A percentile compares a stretch with the other conserved stretches of the same genome.
Evolutionary conservation across 2,888 invertebrate genomes (phyloP).

Genomic region (Sphaerophoria taeniata): DNA sequence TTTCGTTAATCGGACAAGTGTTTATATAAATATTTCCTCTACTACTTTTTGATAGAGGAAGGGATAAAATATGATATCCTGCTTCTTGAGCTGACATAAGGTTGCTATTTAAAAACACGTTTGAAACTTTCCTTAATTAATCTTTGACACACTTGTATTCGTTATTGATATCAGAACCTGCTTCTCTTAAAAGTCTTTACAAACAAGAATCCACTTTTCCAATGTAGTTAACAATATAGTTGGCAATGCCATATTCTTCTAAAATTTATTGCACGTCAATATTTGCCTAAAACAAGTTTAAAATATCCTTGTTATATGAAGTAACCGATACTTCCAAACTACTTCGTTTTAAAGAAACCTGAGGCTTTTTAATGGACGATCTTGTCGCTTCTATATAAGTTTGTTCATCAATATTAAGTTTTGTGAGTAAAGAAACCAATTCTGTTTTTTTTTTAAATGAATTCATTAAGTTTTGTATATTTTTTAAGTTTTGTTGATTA

Average conservation of each 20-base stretch:
- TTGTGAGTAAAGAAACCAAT: too few species aligned
- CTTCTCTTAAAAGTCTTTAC: constrained; percentile 75
- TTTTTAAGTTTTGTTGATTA: too few species aligned
- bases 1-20: constrained; percentile 31
- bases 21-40: constrained; percentile 29
- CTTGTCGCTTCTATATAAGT: too few species aligned
- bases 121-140: constrained; percentile 55
- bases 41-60: constrained; percentile 39
- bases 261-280: constrained; percentile 75
- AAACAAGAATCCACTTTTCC: constrained; percentile 76
- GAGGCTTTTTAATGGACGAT: too few species aligned
- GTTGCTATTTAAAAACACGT: constrained; percentile 39
- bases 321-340: too few species aligned
- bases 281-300: constrained; percentile 75
- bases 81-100: constrained; percentile 41
- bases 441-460: too few species aligned
- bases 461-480: too few species aligned
- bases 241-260: constrained; percentile 73
- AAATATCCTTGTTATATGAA: constrained; percentile 73
- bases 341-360: too few species aligned
- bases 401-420: too few species aligned
- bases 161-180: constrained; percentile 68
- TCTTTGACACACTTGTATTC: constrained; percentile 67
- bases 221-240: constrained; percentile 76
- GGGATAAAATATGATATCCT: constrained; percentile 12